Base-by-base conservation (phyloP, 2,113 vertebrate species). In the Vireo altiloquus region DNA sequence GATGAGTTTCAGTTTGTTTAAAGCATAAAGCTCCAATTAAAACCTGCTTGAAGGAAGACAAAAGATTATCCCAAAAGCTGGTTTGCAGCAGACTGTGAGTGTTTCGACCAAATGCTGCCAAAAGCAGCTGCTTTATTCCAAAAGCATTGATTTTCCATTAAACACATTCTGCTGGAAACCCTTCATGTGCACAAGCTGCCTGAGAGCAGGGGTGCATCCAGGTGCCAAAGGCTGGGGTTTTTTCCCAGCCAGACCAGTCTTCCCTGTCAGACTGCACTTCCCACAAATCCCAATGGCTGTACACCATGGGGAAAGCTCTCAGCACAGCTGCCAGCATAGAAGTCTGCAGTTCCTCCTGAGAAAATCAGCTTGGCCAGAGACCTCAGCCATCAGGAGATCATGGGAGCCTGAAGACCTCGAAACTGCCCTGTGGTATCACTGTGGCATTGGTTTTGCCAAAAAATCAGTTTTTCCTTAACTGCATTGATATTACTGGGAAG, bases 61-160 rank as follows among this genome's bases (percentile, higher is more conserved):
- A 76, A 91, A 89, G 27, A 74, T 54, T 82, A 65, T 33, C 31
- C 77, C 80, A 82, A 90, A 90, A 63, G 11, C 53, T 66, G 46
- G 1, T 11, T 82, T 95, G 89, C 56, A 87, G 69, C 87, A 79
- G 74, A 72, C 37, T 40, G 7, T 14, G 60, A 56, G 81, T 31
- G n/a, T 57, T 92, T 50, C 0, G 0, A 81, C 27, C 37, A 70
- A 83, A 71, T 4, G 7, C 10, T 94, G 53, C 65, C 75, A 91
- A 92, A 84, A 87, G 53, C 50, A 82, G 47, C 60, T 87, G 24
- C 50, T 66, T 94, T 87, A 66, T 80, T 87, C 61, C 61, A 72
- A 57, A 84, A 82, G n/a, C 37, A 60, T 7, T 75, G 57, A 59
- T 84, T 94, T 89, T 85, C 52, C 59, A 65, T 80, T 63, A 88